phyloP scores from a whole-genome alignment of 1,140 invertebrate species.

The Dendroctonus valens region DNA sequence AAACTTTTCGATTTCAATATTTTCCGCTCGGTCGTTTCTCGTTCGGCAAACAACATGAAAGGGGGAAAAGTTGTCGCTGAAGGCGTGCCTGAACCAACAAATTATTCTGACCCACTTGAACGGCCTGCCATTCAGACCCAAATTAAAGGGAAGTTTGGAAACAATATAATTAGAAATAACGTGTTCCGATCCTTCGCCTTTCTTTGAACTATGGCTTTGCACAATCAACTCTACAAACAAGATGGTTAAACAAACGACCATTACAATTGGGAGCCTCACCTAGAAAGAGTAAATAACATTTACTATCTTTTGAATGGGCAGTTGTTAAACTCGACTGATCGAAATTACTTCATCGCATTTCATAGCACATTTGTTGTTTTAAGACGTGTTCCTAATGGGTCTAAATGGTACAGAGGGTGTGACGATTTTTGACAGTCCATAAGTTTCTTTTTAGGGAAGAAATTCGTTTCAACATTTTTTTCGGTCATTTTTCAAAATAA shows the following conservation, averaged over 20 bases:
- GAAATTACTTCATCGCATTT: too few species aligned
- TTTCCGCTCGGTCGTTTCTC: constrained; percentile 12
- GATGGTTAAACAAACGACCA: constrained; percentile 27
- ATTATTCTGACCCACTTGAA: constrained; percentile 17
- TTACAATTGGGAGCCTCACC: background rate
- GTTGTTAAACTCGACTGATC: too few species aligned
- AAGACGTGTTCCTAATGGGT: too few species aligned
- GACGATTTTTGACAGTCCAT: too few species aligned
- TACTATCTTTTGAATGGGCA: background rate
- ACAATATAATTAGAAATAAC: constrained; percentile 29
- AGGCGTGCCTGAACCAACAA: constrained; percentile 17
- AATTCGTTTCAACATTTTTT: too few species aligned
- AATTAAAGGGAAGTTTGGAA: constrained; percentile 25
- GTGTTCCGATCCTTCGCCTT: constrained; percentile 7
- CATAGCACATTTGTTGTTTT: too few species aligned
- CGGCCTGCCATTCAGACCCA: constrained; percentile 3
- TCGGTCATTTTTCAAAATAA: too few species aligned
- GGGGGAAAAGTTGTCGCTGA: constrained; percentile 11
- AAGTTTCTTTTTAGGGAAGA: too few species aligned
- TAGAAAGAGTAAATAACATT: background rate
- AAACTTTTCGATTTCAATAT: constrained; percentile 23
- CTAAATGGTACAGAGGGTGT: too few species aligned
- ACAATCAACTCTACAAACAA: constrained; percentile 30
- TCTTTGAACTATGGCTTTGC: constrained; percentile 13
- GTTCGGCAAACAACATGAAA: constrained; percentile 11